Conservation (phyloP, 2,797 vertebrate species). For the Danio tinwini region DNA sequence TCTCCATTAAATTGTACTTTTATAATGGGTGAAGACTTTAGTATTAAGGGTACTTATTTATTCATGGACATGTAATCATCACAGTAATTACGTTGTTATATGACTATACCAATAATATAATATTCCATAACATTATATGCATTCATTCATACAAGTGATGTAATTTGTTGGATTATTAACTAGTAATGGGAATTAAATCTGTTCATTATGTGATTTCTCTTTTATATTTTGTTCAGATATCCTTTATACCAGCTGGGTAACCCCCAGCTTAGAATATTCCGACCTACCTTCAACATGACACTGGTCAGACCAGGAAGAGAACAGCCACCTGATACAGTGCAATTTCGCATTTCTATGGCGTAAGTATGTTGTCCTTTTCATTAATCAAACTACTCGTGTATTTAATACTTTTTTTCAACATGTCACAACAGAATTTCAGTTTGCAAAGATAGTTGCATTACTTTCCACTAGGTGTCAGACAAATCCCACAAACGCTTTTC, state of each 20-base stretch:
- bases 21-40: too few species aligned
- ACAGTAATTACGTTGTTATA: too few species aligned
- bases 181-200: not conserved
- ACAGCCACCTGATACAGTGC: constrained; percentile 88
- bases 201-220: constrained; percentile 2
- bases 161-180: not conserved
- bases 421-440: not conserved
- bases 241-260: constrained; percentile 91
- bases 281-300: constrained; percentile 89
- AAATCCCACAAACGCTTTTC: constrained; percentile 57
- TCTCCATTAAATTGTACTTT: not conserved
- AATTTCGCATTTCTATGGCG: constrained; percentile 95
- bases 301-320: constrained; percentile 89
- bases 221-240: constrained; percentile 75
- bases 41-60: too few species aligned
- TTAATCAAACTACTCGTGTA: not conserved
- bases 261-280: constrained; percentile 92
- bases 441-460: constrained; percentile 2
- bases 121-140: not conserved
- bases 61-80: too few species aligned
- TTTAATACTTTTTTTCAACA: too few species aligned
- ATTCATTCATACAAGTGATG: not conserved
- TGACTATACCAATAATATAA: too few species aligned
- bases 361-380: constrained; percentile 75
- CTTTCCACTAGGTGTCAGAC: constrained; percentile 73